Percentiles rank a stretch among this genome's conserved stretches.
Conservation (phyloP, 2,113 vertebrate genomes). For the Willisornis vidua region DNA sequence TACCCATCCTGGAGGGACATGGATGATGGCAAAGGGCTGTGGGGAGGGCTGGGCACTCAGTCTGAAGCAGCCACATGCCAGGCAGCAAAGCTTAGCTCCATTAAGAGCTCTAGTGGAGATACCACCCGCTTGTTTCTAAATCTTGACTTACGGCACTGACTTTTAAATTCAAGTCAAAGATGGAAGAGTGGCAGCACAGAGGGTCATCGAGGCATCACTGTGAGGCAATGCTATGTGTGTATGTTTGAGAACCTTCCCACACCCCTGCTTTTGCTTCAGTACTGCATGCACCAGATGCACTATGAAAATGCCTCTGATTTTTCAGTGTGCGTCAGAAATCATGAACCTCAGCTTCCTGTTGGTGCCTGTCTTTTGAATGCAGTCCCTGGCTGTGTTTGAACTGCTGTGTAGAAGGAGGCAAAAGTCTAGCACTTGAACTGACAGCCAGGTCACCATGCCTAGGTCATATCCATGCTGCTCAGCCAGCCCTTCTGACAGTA, state of each 20-base stretch:
- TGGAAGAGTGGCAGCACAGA: neutral
- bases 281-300: neutral
- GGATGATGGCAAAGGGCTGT: neutral
- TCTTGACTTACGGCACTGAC: neutral
- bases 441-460: fast-evolving
- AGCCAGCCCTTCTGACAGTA: neutral
- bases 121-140: neutral
- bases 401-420: neutral
- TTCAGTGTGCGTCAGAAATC: neutral
- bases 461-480: neutral
- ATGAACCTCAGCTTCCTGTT: neutral
- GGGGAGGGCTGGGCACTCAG: neutral
- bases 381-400: neutral
- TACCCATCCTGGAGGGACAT: neutral
- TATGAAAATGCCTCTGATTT: neutral
- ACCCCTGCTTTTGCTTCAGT: neutral
- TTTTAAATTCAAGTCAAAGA: neutral
- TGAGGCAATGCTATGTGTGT: neutral
- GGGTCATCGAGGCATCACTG: neutral
- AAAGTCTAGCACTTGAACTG: neutral
- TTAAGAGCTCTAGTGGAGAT: neutral
- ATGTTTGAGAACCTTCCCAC: neutral
- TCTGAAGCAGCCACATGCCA: neutral
- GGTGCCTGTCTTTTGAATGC: neutral
- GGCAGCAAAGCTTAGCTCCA: neutral